A percentile compares a stretch with the other conserved stretches of the same genome.
Evolutionary conservation across 2,888 invertebrate genomes (phyloP).

Genomic region (Abrostola tripartita): DNA sequence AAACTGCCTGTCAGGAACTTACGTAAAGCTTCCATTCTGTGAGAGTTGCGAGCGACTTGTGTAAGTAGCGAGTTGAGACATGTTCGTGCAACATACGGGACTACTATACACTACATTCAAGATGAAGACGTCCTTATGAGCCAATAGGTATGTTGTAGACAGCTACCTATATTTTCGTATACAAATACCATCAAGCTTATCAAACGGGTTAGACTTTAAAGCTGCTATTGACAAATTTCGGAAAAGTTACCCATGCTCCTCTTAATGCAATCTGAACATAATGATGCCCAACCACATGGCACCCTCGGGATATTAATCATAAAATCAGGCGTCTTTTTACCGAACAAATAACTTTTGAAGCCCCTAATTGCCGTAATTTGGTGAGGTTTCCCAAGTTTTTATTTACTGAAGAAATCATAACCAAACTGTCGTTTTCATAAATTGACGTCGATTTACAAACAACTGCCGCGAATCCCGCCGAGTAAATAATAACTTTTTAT

Average conservation of each 20-base stretch:
- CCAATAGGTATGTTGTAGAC: neutral
- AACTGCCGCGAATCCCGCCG: slow-evolving; percentile 42
- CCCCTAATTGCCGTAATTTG: slow-evolving; percentile 41
- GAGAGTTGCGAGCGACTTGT: slow-evolving; percentile 30
- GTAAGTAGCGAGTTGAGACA: slow-evolving; percentile 24
- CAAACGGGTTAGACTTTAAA: too few relatives aligned
- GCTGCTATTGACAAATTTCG: too few relatives aligned
- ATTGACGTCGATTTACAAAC: slow-evolving; percentile 47
- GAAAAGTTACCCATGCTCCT: neutral
- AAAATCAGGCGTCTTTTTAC: slow-evolving; percentile 23
- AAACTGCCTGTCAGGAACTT: slow-evolving; percentile 64
- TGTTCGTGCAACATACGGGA: slow-evolving; percentile 12
- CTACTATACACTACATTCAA: slow-evolving; percentile 3
- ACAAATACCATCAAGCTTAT: too few relatives aligned
- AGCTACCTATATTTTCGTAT: neutral
- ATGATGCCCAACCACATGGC: slow-evolving; percentile 1
- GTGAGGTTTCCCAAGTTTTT: slow-evolving; percentile 40
- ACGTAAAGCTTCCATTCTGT: slow-evolving; percentile 53
- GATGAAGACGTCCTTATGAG: neutral
- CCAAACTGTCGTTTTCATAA: slow-evolving; percentile 51
- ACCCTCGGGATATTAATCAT: slow-evolving; percentile 12
- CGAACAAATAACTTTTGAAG: slow-evolving; percentile 24
- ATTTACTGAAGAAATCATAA: slow-evolving; percentile 53
- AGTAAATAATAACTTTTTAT: slow-evolving; percentile 66
- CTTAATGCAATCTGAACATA: slow-evolving; percentile 3